Conservation (phyloP, 2,888 invertebrate genomes). For the Limulus polyphemus region DNA sequence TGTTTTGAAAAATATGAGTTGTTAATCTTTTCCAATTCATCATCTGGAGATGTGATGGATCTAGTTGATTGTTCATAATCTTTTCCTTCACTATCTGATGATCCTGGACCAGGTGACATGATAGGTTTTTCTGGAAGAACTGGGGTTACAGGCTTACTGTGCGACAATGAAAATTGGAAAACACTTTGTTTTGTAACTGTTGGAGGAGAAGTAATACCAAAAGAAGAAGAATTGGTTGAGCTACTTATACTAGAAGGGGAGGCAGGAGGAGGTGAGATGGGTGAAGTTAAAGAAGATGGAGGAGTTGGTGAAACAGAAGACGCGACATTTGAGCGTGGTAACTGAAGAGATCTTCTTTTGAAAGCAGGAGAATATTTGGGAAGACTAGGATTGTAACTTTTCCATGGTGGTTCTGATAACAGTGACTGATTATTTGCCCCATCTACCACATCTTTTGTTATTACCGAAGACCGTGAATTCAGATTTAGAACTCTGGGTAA, state of each 20-base stretch:
- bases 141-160: constrained; percentile 24
- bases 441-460: too few species aligned
- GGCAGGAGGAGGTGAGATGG: constrained; percentile 17
- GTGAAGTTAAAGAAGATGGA: constrained; percentile 14
- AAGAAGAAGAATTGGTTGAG: constrained; percentile 5
- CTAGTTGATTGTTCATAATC: constrained; percentile 12
- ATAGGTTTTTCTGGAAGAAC: constrained; percentile 21
- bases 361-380: constrained; percentile 73
- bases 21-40: too few species aligned
- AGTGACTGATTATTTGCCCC: background rate
- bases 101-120: constrained; percentile 16
- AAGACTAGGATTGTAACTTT: constrained; percentile 34
- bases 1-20: too few species aligned
- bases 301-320: constrained; percentile 45
- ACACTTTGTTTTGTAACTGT: constrained; percentile 11
- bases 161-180: constrained; percentile 30
- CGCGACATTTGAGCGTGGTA: constrained; percentile 5
- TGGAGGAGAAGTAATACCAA: constrained; percentile 6
- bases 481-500: too few species aligned
- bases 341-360: constrained; percentile 52
- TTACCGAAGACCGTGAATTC: too few species aligned
- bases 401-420: constrained; percentile 27
- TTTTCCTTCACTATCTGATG: constrained; percentile 17
- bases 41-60: background rate
- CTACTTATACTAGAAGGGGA: constrained; percentile 19